Evolutionary conservation across 1,140 invertebrate species (phyloP).

Genomic region (Drosophila pectinifera): DNA sequence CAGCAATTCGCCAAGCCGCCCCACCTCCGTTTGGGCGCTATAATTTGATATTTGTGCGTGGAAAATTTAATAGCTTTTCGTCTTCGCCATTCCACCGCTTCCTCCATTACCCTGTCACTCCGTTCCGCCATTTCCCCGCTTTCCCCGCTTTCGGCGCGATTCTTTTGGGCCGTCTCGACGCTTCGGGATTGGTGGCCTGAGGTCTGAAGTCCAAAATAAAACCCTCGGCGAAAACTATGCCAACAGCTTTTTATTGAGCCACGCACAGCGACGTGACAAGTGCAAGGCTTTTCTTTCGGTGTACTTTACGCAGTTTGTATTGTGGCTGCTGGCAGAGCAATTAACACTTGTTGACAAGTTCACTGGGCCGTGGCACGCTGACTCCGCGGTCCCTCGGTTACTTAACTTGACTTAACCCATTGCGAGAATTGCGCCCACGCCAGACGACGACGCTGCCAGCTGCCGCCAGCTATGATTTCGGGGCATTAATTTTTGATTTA

Average conservation of each 20-base stretch:
- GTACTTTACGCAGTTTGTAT: slow-evolving; percentile 4
- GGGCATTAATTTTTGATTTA: slow-evolving; percentile 76
- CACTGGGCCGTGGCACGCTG: slow-evolving; percentile 57
- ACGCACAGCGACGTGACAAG: slow-evolving; percentile 16
- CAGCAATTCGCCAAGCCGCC: slow-evolving; percentile 27
- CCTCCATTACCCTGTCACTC: slow-evolving; percentile 3
- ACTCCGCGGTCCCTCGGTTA: slow-evolving; percentile 26
- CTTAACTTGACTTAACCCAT: slow-evolving; percentile 54
- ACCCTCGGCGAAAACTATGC: slow-evolving; percentile 25
- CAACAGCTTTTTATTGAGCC: slow-evolving; percentile 33
- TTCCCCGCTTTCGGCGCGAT: slow-evolving; percentile 15
- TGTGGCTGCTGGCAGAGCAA: slow-evolving; percentile 51
- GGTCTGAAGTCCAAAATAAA: slow-evolving; percentile 6
- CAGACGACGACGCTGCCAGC: slow-evolving; percentile 30
- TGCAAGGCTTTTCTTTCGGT: slow-evolving; percentile 12
- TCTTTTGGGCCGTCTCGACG: slow-evolving; percentile 21
- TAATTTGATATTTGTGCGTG: slow-evolving; percentile 49
- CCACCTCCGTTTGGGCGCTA: slow-evolving; percentile 31
- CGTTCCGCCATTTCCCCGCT: slow-evolving; percentile 18
- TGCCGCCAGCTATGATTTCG: slow-evolving; percentile 58
- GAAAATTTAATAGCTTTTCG: slow-evolving; percentile 47
- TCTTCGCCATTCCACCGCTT: not conserved
- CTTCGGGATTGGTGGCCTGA: slow-evolving; percentile 12
- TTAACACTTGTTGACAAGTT: slow-evolving; percentile 80
- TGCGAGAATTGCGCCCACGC: slow-evolving; percentile 55